Conservation (phyloP, 1,140 invertebrate species). For the Apolygus lucorum region DNA sequence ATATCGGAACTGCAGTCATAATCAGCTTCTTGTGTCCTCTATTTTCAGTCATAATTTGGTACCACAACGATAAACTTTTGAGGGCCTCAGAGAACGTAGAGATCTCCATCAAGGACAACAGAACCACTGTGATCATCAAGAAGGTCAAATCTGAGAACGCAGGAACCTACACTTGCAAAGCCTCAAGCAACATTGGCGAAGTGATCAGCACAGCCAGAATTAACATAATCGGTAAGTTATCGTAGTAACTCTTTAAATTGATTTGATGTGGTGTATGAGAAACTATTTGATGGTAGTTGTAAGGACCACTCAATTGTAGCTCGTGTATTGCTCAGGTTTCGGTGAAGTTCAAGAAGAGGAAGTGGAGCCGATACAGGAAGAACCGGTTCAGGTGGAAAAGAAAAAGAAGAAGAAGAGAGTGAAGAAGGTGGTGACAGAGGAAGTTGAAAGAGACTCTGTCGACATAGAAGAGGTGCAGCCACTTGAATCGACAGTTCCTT, state of each 20-base stretch:
- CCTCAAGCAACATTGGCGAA: conserved; percentile 70
- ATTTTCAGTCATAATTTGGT: conserved; percentile 76
- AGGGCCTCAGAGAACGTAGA: conserved; percentile 58
- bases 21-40: too few relatives aligned
- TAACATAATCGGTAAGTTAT: conserved; percentile 50
- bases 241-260: too few relatives aligned
- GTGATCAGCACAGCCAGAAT: conserved; percentile 70
- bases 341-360: conserved; percentile 36
- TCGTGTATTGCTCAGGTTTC: too few relatives aligned
- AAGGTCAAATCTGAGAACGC: conserved; percentile 59
- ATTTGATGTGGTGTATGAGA: too few relatives aligned
- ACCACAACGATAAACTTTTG: conserved; percentile 72
- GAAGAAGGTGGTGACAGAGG: conserved; percentile 33
- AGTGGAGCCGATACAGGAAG: conserved; percentile 33
- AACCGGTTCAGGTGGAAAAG: conserved; percentile 42
- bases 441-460: conserved; percentile 40
- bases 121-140: conserved; percentile 60
- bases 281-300: neutral
- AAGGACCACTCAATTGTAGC: too few relatives aligned
- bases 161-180: conserved; percentile 79
- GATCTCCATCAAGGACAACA: conserved; percentile 63
- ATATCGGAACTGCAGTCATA: too few relatives aligned
- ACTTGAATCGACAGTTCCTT: conserved; percentile 40
- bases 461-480: conserved; percentile 45
- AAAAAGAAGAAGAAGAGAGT: conserved; percentile 44